These are phyloP conservation scores for Scomberomorus guttatus DNA, from an alignment of 2,797 vertebrate species.

Conservation along the genomic window DNA sequence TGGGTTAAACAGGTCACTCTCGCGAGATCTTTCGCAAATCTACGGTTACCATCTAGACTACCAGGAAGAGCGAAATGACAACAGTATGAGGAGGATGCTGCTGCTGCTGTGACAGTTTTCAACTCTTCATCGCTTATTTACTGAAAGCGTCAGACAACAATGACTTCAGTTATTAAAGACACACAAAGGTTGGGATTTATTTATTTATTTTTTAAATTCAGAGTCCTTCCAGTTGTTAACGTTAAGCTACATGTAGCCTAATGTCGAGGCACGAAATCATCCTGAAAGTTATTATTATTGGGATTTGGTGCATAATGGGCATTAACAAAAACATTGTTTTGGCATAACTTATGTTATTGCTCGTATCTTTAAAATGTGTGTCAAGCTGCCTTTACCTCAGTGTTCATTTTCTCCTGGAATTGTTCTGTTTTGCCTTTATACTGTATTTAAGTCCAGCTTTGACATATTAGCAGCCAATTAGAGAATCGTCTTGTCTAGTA, in stretches of 20 bases:
- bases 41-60: no score
- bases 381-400: neutral
- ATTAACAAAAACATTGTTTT: neutral
- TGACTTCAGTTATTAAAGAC: constrained; percentile 85
- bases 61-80: constrained; percentile 68
- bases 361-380: neutral
- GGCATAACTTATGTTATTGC: neutral
- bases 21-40: no score
- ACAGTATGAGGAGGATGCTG: constrained; percentile 37
- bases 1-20: no score
- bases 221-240: accelerated
- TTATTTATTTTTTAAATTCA: neutral
- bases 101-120: constrained; percentile 26
- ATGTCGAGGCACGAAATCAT: neutral
- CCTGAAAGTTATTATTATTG: neutral
- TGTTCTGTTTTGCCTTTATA: neutral
- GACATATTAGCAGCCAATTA: neutral
- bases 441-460: neutral
- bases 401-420: no score
- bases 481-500: neutral
- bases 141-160: constrained; percentile 40
- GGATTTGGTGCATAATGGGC: neutral
- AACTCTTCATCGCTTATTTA: neutral
- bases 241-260: neutral
- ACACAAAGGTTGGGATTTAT: constrained; percentile 81